Evolutionary conservation across 2,888 invertebrate species (phyloP).

Genomic region (Meghimatium bilineatum): DNA sequence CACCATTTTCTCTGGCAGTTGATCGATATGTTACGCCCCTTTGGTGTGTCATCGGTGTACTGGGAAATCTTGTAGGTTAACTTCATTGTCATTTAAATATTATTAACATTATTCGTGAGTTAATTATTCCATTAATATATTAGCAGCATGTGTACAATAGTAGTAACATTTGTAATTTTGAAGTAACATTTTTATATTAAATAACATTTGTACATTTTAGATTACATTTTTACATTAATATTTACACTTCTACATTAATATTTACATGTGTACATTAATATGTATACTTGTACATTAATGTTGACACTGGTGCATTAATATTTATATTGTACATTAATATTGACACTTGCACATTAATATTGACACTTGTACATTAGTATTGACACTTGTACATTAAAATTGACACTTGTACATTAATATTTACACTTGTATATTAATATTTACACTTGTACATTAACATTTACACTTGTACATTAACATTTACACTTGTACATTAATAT

Average conservation of each 20-base stretch:
- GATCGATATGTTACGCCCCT: constrained; percentile 71
- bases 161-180: not conserved
- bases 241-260: not conserved
- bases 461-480: not conserved
- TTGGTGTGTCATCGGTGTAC: constrained; percentile 71
- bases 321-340: too few species aligned
- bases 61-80: constrained; percentile 65
- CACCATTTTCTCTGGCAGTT: constrained; percentile 61
- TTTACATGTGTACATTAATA: not conserved
- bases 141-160: not conserved
- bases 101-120: not conserved
- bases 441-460: not conserved
- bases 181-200: not conserved
- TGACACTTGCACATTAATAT: too few species aligned
- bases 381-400: not conserved
- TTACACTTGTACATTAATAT: too few species aligned
- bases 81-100: not conserved
- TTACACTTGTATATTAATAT: not conserved
- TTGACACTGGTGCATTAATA: too few species aligned
- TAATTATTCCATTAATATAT: not conserved
- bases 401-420: not conserved
- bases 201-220: not conserved
- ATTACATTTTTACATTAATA: not conserved
- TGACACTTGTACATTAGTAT: too few species aligned
- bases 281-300: too few species aligned